Evolutionary conservation across 2,797 vertebrate species (phyloP), one percentile per base, ranked within the genome.

Genomic region (Todus mexicanus): DNA sequence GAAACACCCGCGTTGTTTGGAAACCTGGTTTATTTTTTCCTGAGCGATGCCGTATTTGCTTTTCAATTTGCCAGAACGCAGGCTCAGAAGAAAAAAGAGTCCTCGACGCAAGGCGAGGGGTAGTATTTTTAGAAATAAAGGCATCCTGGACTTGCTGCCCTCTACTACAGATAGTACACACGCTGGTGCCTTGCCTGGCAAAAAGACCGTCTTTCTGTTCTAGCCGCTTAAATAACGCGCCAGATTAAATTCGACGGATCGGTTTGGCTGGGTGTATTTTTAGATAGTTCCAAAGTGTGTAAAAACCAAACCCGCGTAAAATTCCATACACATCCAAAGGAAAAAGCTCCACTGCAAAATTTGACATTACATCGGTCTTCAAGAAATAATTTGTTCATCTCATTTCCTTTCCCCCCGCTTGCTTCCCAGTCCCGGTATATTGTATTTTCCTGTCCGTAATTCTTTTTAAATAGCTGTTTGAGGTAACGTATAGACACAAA

Each of bases 61-160:
- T 93, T 96, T 91, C 90, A 94, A 83, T 92, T 92, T 92, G 94
- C 57, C 85, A 96, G 92, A 97, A 93, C 65, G 84, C 57, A 82
- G 96, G 94, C 93, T 90, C 75, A 19, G 93, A 16, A 13, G 15
- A n/a, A 42, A 91, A 88, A 92, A 94, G n/a, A n/a, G 75, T 89
- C 86, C 82, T 95, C 38, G 70, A 90, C 78, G 73, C 84, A 69
- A 92, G 70, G 88, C 87, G 94, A 88, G 74, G 77, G 75, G 78
- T 84, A 77, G 86, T 94, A 89, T 97, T 96, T 93, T 94, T 96
- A 96, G 95, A 97, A 94, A 85, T 95, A 93, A 90, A 73, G 33
- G 65, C 87, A 92, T 90, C 76, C 35, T 68, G 72, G 90, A 87
- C 95, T 96, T 71, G 68, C 95, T 84, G 69, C 87, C 81, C 68